A percentile compares a stretch with the other conserved stretches of the same genome.
These are phyloP conservation scores for Euschistus heros DNA, from an alignment of 1,140 invertebrate genomes.

Conservation along the genomic window DNA sequence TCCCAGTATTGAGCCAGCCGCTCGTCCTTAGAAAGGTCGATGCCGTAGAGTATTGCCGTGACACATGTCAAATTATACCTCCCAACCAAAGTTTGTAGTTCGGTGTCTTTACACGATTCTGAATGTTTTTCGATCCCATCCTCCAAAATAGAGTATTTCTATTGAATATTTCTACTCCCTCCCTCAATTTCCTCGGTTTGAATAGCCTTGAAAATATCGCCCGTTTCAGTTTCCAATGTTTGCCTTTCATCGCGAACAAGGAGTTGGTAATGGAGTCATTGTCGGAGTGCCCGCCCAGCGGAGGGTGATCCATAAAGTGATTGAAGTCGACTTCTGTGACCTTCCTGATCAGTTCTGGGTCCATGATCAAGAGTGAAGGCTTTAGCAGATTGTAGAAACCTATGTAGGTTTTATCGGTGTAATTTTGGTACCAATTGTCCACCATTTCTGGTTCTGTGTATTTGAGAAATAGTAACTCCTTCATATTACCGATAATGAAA, in stretches of 20 bases:
- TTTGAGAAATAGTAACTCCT: background rate
- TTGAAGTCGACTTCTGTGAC: background rate
- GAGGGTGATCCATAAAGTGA: background rate
- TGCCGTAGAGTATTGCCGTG: background rate
- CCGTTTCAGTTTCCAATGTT: background rate
- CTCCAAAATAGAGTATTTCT: background rate
- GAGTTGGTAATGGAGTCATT: background rate
- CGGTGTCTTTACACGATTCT: background rate
- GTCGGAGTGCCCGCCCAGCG: background rate
- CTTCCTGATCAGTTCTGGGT: conserved; percentile 1
- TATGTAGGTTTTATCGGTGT: background rate
- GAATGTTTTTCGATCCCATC: background rate
- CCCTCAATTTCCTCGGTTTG: background rate
- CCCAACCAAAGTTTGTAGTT: background rate
- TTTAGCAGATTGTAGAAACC: background rate
- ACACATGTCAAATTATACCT: background rate
- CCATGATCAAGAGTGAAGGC: background rate
- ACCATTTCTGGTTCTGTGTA: background rate
- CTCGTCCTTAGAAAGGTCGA: background rate
- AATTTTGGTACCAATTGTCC: background rate
- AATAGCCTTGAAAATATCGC: background rate
- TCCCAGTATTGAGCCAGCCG: background rate
- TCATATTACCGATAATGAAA: background rate
- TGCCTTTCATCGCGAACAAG: background rate
- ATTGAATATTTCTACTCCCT: background rate